Evolutionary conservation across 2,797 vertebrate species (phyloP).

Genomic region (Agapornis canus): DNA sequence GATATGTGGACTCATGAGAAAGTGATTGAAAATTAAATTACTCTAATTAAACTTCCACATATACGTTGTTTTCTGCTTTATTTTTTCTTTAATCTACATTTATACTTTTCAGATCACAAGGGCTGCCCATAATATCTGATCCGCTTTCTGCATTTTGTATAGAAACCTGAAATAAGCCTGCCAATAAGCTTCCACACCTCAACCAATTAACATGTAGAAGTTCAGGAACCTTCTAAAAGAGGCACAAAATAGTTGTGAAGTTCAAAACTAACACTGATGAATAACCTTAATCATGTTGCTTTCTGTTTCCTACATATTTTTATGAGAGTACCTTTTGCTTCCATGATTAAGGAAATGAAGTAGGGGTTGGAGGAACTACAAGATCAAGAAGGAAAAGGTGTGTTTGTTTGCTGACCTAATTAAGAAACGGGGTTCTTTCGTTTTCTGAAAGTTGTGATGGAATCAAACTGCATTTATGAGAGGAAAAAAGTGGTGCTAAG

Average conservation of each 20-base stretch:
- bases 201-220: background rate
- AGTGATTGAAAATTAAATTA: background rate
- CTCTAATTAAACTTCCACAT: background rate
- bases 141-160: background rate
- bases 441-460: background rate
- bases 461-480: background rate
- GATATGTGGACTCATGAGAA: background rate
- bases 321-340: background rate
- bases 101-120: background rate
- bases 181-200: background rate
- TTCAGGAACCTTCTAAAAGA: background rate
- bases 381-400: background rate
- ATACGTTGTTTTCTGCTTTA: background rate
- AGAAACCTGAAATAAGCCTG: background rate
- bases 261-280: background rate
- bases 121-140: background rate
- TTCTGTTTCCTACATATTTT: background rate
- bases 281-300: background rate
- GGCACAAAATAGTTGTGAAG: background rate
- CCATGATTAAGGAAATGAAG: background rate
- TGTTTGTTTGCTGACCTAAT: background rate
- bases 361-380: background rate
- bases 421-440: background rate
- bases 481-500: background rate
- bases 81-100: slow-evolving; percentile 3